Evolutionary conservation across 1,140 invertebrate genomes (phyloP).

Genomic region (Samia ricini): DNA sequence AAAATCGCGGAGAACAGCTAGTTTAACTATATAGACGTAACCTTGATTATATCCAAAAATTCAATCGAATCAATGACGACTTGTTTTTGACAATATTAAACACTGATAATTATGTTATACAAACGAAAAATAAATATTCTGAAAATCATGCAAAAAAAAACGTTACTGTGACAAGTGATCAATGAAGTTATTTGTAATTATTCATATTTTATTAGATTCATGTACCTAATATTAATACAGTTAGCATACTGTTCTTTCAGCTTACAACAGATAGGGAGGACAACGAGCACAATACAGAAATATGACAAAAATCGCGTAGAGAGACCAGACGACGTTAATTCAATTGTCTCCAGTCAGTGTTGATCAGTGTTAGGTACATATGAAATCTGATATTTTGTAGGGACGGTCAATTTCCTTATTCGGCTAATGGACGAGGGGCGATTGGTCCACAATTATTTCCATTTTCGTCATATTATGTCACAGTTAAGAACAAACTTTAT

Average conservation of each 20-base stretch:
- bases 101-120: too few species aligned
- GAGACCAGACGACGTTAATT: slow-evolving; percentile 70
- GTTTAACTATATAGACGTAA: too few species aligned
- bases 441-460: slow-evolving; percentile 23
- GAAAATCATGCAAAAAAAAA: too few species aligned
- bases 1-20: too few species aligned
- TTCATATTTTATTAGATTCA: too few species aligned
- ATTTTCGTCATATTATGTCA: slow-evolving; percentile 19
- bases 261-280: neutral
- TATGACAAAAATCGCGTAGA: slow-evolving; percentile 67
- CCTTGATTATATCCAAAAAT: too few species aligned
- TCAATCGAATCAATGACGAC: too few species aligned
- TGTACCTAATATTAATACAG: too few species aligned
- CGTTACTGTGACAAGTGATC: too few species aligned
- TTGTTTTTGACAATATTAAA: too few species aligned
- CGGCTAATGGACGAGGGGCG: slow-evolving; percentile 59
- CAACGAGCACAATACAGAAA: slow-evolving; percentile 36
- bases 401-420: slow-evolving; percentile 61
- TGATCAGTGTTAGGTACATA: slow-evolving; percentile 68
- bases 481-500: neutral
- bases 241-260: neutral
- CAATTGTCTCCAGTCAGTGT: slow-evolving; percentile 66
- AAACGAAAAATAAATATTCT: too few species aligned
- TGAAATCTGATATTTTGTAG: slow-evolving; percentile 73
- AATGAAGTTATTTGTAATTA: too few species aligned